Evolutionary conservation across 2,888 invertebrate genomes (phyloP).

Genomic region (Orthonychiurus folsomi): DNA sequence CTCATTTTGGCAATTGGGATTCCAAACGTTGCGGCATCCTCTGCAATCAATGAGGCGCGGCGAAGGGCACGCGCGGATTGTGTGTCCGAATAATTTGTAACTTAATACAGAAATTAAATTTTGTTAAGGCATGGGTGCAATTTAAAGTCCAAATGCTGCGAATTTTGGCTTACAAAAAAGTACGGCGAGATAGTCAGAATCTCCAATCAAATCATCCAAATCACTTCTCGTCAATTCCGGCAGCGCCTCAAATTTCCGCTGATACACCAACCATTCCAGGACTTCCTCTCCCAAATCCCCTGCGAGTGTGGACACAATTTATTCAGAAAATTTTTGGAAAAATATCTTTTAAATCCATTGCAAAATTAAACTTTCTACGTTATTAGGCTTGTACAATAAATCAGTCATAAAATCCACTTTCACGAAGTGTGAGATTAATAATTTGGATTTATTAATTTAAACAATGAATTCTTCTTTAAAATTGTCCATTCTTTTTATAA

Average conservation of each 20-base stretch:
- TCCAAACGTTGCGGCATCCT: slow-evolving; percentile 79
- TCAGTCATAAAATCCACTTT: no score
- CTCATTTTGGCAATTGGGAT: slow-evolving; percentile 79
- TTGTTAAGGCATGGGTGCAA: not conserved
- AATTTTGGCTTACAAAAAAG: slow-evolving; percentile 79
- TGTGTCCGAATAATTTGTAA: slow-evolving; percentile 15
- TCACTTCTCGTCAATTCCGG: slow-evolving; percentile 74
- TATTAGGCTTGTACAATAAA: no score
- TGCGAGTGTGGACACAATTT: no score
- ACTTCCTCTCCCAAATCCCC: slow-evolving; percentile 66
- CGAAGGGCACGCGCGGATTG: slow-evolving; percentile 24
- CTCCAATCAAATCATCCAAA: slow-evolving; percentile 72
- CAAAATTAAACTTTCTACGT: no score
- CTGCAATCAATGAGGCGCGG: slow-evolving; percentile 31
- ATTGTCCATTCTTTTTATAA: not conserved
- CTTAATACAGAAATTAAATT: slow-evolving; percentile 9
- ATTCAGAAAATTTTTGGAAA: no score
- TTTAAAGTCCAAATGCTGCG: not conserved
- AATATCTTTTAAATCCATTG: no score
- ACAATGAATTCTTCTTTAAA: no score
- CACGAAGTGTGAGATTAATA: no score
- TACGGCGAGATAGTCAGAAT: slow-evolving; percentile 83
- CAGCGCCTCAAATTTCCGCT: slow-evolving; percentile 83
- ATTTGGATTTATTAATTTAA: no score
- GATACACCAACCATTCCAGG: slow-evolving; percentile 81